Conservation (phyloP, 2,797 vertebrate genomes). For the Synaphobranchus kaupii region DNA sequence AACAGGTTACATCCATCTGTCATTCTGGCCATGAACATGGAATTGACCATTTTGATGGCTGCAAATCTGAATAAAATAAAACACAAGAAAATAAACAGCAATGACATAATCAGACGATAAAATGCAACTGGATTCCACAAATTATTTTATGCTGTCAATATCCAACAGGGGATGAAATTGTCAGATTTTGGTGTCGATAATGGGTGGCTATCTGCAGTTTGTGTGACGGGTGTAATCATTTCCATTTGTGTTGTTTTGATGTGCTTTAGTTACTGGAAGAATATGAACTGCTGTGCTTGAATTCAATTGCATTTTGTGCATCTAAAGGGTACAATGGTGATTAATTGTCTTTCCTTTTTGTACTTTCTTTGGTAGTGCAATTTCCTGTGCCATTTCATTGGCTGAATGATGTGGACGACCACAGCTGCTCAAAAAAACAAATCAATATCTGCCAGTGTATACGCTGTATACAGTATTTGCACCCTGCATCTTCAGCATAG, state of each 20-base stretch:
- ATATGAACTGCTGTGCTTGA: not conserved
- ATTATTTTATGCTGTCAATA: not conserved
- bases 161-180: not conserved
- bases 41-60: not conserved
- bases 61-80: not conserved
- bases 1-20: not conserved
- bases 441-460: conserved; percentile 10
- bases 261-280: not conserved
- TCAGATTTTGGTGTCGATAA: not conserved
- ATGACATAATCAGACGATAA: not conserved
- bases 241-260: not conserved
- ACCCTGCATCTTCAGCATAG: not conserved
- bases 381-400: not conserved
- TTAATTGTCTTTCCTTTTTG: conserved; percentile 17
- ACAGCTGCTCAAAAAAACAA: conserved; percentile 21
- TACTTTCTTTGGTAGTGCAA: not conserved
- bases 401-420: conserved; percentile 21
- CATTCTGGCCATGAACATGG: not conserved
- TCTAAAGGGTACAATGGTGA: conserved; percentile 22
- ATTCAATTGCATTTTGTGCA: not conserved
- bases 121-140: not conserved
- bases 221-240: conserved; percentile 4
- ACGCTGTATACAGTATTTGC: not conserved
- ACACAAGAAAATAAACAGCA: not conserved
- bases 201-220: not conserved